Conservation (phyloP, 2,797 vertebrate genomes). For the Alfaro cultratus region DNA sequence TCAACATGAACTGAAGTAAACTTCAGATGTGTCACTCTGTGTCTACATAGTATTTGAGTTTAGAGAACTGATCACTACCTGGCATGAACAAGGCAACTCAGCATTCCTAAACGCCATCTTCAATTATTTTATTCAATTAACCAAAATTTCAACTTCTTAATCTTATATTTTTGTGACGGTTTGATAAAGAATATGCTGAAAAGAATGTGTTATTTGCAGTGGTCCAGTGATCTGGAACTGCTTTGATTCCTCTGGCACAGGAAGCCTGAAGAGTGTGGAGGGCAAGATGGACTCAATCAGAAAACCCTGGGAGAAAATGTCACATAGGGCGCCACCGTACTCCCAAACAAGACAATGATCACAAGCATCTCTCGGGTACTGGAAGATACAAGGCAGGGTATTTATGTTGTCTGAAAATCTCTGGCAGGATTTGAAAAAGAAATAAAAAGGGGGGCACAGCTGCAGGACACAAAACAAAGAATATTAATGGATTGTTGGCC, state of each 20-base stretch:
- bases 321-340: not conserved
- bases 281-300: not conserved
- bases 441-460: not conserved
- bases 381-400: not conserved
- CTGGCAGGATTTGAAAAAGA: not conserved
- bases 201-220: not conserved
- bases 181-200: not conserved
- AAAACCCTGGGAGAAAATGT: not conserved
- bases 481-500: not conserved
- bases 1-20: not conserved
- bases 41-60: not conserved
- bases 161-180: not conserved
- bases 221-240: not conserved
- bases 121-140: not conserved
- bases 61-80: too few species aligned
- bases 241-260: not conserved
- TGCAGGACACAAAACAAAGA: not conserved
- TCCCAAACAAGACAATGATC: not conserved
- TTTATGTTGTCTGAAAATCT: not conserved
- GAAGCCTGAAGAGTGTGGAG: not conserved
- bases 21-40: not conserved
- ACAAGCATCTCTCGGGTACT: not conserved
- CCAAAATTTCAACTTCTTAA: not conserved
- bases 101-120: not conserved
- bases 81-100: too few species aligned